phyloP scores from a whole-genome alignment of 2,113 vertebrate species.

The Lepidothrix coronata region DNA sequence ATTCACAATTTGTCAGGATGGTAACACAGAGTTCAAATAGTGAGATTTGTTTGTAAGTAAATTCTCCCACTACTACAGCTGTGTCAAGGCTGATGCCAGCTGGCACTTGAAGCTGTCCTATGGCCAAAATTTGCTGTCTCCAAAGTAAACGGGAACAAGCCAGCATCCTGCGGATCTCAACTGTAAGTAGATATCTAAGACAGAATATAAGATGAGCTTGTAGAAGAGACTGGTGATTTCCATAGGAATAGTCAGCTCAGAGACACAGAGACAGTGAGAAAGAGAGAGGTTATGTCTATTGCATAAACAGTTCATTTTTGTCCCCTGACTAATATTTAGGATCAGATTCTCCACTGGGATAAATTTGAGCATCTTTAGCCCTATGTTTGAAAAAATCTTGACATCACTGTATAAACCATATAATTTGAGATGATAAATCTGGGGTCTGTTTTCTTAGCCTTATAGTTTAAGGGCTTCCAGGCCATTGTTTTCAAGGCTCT shows the following conservation, averaged over 20 bases:
- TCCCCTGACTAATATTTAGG: conserved; percentile 56
- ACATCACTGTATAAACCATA: conserved; percentile 37
- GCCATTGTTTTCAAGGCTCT: conserved; percentile 20
- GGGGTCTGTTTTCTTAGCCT: conserved; percentile 9
- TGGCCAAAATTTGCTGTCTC: conserved; percentile 1
- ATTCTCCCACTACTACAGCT: conserved; percentile 32
- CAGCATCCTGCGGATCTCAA: neutral
- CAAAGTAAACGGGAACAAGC: neutral
- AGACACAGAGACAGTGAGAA: neutral
- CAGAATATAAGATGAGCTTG: conserved; percentile 14
- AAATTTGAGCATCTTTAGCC: conserved; percentile 43
- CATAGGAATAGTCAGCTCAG: neutral
- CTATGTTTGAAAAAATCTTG: conserved; percentile 49
- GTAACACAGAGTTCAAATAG: neutral
- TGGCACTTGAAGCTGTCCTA: neutral
- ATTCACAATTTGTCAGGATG: neutral
- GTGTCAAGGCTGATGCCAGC: conserved; percentile 1
- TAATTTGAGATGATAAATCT: conserved; percentile 45
- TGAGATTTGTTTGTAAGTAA: conserved; percentile 5
- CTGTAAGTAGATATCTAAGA: conserved; percentile 4
- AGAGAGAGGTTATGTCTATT: neutral
- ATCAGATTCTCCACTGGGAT: conserved; percentile 43
- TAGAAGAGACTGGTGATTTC: neutral
- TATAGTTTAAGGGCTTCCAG: neutral
- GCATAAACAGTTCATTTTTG: conserved; percentile 55